Conservation (phyloP, 2,113 vertebrate genomes). For the Pseudorhombus dupliciocellatus region DNA sequence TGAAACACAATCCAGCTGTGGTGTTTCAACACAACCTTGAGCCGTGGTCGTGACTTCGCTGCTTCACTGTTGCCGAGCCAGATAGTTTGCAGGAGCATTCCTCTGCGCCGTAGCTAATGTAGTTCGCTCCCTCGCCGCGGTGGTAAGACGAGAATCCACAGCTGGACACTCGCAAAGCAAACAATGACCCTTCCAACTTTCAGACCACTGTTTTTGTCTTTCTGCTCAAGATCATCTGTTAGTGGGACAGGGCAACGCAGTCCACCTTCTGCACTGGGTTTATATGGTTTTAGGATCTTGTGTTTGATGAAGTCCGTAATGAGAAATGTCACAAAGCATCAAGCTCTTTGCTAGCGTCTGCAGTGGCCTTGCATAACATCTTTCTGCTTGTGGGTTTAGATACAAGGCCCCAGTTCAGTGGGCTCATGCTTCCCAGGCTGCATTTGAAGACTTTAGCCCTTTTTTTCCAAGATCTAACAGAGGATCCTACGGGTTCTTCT, state of each 20-base stretch:
- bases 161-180: background rate
- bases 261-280: background rate
- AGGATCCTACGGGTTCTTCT: no score
- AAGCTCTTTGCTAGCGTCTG: background rate
- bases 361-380: background rate
- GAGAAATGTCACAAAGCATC: background rate
- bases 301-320: background rate
- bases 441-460: no score
- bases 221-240: conserved; percentile 24
- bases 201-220: background rate
- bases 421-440: no score
- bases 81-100: conserved; percentile 37
- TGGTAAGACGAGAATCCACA: conserved; percentile 11
- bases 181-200: conserved; percentile 23
- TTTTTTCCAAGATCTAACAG: no score
- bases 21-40: conserved; percentile 49
- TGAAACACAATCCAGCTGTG: conserved; percentile 51
- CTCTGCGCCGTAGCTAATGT: background rate
- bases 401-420: no score
- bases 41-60: conserved; percentile 34
- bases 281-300: background rate
- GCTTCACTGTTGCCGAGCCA: conserved; percentile 12
- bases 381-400: no score
- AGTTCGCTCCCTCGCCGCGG: background rate
- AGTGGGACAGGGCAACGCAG: background rate